These are phyloP conservation scores for Gymnothorax javanicus DNA, from an alignment of 2,797 vertebrate genomes.

Conservation along the genomic window DNA sequence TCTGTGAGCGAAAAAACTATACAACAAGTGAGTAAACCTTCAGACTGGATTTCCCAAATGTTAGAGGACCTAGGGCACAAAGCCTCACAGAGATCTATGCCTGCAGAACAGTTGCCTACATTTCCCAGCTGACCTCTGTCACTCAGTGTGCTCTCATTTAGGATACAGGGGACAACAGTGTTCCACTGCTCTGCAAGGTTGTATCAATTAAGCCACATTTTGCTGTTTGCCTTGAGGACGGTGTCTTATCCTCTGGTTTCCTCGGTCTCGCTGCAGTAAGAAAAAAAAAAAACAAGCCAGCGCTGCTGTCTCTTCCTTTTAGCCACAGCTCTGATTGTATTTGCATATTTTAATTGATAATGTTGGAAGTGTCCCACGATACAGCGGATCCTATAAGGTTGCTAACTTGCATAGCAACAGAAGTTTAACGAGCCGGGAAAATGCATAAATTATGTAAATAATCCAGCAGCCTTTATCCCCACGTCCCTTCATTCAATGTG, in stretches of 20 bases:
- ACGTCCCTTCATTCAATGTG: conserved; percentile 30
- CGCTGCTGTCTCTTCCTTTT: not conserved
- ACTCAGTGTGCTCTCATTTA: not conserved
- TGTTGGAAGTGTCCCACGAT: conserved; percentile 15
- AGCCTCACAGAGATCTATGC: not conserved
- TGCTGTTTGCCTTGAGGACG: not conserved
- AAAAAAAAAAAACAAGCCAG: not conserved
- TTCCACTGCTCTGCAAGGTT: not conserved
- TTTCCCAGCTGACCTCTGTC: not conserved
- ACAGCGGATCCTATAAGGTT: conserved; percentile 29
- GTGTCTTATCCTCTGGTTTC: not conserved
- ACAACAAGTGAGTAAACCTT: not conserved
- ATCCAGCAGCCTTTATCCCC: conserved; percentile 26
- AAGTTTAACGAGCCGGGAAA: conserved; percentile 35
- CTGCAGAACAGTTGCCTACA: not conserved
- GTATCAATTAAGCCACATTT: not conserved
- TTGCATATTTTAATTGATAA: conserved; percentile 35
- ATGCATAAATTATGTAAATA: conserved; percentile 44
- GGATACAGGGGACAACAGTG: not conserved
- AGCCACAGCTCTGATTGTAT: conserved; percentile 1
- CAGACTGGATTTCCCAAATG: not conserved
- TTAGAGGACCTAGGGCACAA: not conserved
- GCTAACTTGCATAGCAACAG: conserved; percentile 34
- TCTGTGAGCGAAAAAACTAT: not conserved
- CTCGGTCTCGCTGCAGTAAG: not conserved